These are phyloP conservation scores for Thera britannica DNA, from an alignment of 2,888 invertebrate species.

Conservation along the genomic window DNA sequence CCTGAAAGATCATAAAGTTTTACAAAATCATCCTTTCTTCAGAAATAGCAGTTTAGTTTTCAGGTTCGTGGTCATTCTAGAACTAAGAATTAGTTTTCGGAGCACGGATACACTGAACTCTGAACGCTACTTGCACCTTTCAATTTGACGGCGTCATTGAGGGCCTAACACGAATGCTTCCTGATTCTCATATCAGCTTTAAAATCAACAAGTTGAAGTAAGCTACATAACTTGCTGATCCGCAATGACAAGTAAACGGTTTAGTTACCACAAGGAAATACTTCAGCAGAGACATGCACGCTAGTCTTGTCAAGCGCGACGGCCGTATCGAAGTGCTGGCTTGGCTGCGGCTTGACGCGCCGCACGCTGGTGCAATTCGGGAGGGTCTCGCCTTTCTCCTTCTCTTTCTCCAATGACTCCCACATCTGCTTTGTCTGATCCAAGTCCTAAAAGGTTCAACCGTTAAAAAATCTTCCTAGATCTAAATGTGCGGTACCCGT, in stretches of 20 bases:
- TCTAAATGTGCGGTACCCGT: no score
- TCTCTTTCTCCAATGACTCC: constrained; percentile 44
- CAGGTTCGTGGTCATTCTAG: no score
- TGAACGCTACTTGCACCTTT: no score
- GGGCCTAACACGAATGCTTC: no score
- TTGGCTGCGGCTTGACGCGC: constrained; percentile 57
- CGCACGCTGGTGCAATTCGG: constrained; percentile 60
- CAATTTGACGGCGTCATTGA: no score
- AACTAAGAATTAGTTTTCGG: no score
- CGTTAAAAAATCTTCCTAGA: background rate
- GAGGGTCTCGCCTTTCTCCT: constrained; percentile 51
- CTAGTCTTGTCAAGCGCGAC: constrained; percentile 70
- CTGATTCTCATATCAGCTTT: no score
- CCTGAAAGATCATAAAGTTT: background rate
- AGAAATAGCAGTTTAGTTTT: no score
- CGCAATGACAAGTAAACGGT: no score
- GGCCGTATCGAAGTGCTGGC: constrained; percentile 66
- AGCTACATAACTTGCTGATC: no score
- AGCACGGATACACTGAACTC: no score
- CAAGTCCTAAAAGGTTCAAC: constrained; percentile 52
- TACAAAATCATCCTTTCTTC: background rate
- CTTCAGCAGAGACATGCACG: constrained; percentile 69
- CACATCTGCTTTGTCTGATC: constrained; percentile 53
- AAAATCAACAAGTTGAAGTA: no score
- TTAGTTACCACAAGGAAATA: constrained; percentile 70